Evolutionary conservation across 1,140 invertebrate species (phyloP), one percentile per base, ranked within the genome.

Genomic region (Pseudomyrmex concolor): DNA sequence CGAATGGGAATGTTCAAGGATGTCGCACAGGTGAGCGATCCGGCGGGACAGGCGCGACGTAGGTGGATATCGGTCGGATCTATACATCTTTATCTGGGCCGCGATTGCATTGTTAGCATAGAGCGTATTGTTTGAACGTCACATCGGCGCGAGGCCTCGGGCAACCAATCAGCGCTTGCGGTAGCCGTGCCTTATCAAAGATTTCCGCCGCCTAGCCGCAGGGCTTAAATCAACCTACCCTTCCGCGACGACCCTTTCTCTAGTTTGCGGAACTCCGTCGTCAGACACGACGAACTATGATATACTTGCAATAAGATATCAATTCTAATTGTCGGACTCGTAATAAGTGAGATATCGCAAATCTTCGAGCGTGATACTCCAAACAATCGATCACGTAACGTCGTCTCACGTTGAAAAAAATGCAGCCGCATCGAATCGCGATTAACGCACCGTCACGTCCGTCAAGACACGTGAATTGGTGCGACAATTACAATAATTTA

Each of bases 31-130:
- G 22, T 9, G 22, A 73, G 43, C 17, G 19, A 55, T 74, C 63
- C 17, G 25, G 9, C 3, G 19, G 34, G 43, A 70, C 19, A 34
- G 9, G 13, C 5, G 13, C 5, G 43, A 78, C 12, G 19, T 50
- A 13, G 66, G 25, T 60, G 22, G 54, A 66, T 77, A 67, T 66
- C 59, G 43, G 62, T 22, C 43, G 63, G 45, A 83, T 89, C 85
- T 87, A 90, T 87, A 90, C 90, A 89, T 91, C 89, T 90, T 91
- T 89, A 90, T 91, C 89, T 90, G 89, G 86, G 85, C 83, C 86
- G 85, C 90, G 90, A 91, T 92, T 92, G 90, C 90, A 91, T 91
- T 92, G 91, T 92, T 91, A 89, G 86, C 67, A 88, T 66, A 85
- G 86, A 90, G 86, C 84, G 89, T 87, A 92, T 92, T 92, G 91